Evolutionary conservation across 1,140 invertebrate genomes (phyloP), one percentile per base, ranked within the genome.

Genomic region (Lasioglossum albipes): DNA sequence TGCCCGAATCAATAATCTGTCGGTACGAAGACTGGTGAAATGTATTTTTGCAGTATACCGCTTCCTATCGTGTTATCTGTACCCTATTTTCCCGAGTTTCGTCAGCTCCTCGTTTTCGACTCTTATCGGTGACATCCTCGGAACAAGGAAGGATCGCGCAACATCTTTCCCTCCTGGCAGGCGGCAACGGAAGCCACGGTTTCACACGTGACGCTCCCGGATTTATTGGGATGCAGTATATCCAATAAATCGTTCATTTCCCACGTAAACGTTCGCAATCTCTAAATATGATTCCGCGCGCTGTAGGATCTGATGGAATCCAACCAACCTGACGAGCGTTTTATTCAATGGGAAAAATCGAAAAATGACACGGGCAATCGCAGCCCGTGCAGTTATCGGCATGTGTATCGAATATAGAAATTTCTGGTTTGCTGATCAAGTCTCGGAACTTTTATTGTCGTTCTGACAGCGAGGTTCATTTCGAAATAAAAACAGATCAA

Each of bases 211-310:
- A 77, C 73, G 69, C 27, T 41, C 20, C 16, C 42, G 42, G 78
- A 65, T 79, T 75, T 72, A 78, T 75, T 49, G 49, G 65, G 13
- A 52, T 70, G 45, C 68, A 49, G 61, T 81, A 77, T 80, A 71
- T 27, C 74, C 77, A 79, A 84, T 86, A 84, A 86, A 84, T 84
- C 74, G 54, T 66, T 78, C 79, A 54, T 62, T 79, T 57, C 36
- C 69, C 27, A 79, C 76, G 76, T 59, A 31, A 73, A 72, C 75
- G 69, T 31, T 42, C 12, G 64, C 76, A 57, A 79, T 82, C 65
- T 62, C 69, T 67, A 79, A 82, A 82, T 71, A 73, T 67, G 81
- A 79, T 82, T 74, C 52, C 64, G 31, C 9, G 20, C 31, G 42
- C 42, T 7, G 31, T 27, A 27, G 16, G 61, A 67, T 68, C 76